These are phyloP conservation scores for Graphium colonna DNA, from an alignment of 2,888 invertebrate genomes.

Conservation along the genomic window DNA sequence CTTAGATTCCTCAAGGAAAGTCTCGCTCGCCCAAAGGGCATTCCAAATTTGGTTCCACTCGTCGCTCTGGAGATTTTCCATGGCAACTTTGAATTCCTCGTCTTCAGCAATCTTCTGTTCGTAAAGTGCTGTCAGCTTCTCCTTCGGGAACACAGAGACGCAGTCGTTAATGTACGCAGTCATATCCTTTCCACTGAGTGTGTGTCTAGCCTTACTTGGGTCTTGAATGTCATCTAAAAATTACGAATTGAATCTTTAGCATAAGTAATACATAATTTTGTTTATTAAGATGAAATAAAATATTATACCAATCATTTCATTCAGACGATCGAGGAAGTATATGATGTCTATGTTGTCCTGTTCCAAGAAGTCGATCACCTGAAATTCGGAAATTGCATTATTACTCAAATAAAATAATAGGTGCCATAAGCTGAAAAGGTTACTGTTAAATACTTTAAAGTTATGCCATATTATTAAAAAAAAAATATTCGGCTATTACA, in stretches of 20 bases:
- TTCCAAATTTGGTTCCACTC: constrained; percentile 48
- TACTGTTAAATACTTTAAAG: no score
- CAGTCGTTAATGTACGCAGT: constrained; percentile 45
- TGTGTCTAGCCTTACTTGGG: constrained; percentile 31
- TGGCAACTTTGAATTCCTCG: constrained; percentile 49
- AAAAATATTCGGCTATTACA: no score
- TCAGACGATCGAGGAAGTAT: constrained; percentile 54
- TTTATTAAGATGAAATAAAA: no score
- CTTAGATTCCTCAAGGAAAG: constrained; percentile 48
- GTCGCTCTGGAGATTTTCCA: constrained; percentile 52
- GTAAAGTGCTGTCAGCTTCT: constrained; percentile 50
- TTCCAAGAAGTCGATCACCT: constrained; percentile 63
- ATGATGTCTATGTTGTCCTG: constrained; percentile 60
- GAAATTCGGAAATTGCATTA: no score
- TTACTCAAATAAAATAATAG: no score
- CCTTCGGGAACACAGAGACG: constrained; percentile 48
- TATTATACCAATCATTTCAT: constrained; percentile 53
- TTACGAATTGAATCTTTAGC: no score
- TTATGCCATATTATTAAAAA: no score
- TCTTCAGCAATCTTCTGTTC: constrained; percentile 55
- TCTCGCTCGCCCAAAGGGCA: constrained; percentile 50
- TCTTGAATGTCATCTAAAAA: constrained; percentile 16
- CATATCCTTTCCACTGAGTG: constrained; percentile 44
- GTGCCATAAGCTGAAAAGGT: no score
- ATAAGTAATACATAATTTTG: no score